Percentiles rank a stretch among this genome's conserved stretches.
These are phyloP conservation scores for Oxyura jamaicensis DNA, from an alignment of 2,113 vertebrate genomes.

Conservation along the genomic window DNA sequence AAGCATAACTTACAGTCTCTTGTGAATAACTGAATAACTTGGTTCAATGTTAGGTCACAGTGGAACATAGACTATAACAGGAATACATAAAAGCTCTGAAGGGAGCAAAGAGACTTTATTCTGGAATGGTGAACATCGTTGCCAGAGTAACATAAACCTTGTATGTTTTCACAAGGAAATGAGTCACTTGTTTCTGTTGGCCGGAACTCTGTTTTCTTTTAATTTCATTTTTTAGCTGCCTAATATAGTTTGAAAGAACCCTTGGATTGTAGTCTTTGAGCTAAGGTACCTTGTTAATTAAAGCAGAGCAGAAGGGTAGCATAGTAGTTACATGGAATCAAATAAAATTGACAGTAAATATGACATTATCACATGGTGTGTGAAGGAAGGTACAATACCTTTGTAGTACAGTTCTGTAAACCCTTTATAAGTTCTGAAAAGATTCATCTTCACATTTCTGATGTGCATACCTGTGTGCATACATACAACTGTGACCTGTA, in stretches of 20 bases:
- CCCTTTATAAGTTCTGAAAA: neutral
- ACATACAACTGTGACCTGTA: neutral
- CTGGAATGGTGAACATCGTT: slow-evolving; percentile 78
- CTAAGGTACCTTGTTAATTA: slow-evolving; percentile 77
- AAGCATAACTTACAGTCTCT: slow-evolving; percentile 57
- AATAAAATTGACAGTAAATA: slow-evolving; percentile 53
- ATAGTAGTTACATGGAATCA: slow-evolving; percentile 61
- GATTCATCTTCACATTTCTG: neutral
- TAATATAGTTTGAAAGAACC: slow-evolving; percentile 79
- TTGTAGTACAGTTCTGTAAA: neutral
- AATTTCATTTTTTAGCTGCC: slow-evolving; percentile 85
- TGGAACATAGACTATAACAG: slow-evolving; percentile 73
- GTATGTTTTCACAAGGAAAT: slow-evolving; percentile 86
- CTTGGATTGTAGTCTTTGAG: slow-evolving; percentile 71
- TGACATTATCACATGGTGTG: neutral
- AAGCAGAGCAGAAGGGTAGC: slow-evolving; percentile 67
- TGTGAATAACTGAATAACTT: slow-evolving; percentile 73
- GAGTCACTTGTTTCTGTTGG: slow-evolving; percentile 88
- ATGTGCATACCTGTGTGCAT: neutral
- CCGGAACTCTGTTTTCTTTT: slow-evolving; percentile 82
- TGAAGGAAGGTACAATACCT: neutral
- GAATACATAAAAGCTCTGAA: slow-evolving; percentile 76
- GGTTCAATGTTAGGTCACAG: slow-evolving; percentile 81
- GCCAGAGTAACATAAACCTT: slow-evolving; percentile 83
- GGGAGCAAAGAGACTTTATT: slow-evolving; percentile 72